Evolutionary conservation across 64 coral and sea anemone species (phyloP).

Genomic region (Hydrozoanthus tunicans): DNA sequence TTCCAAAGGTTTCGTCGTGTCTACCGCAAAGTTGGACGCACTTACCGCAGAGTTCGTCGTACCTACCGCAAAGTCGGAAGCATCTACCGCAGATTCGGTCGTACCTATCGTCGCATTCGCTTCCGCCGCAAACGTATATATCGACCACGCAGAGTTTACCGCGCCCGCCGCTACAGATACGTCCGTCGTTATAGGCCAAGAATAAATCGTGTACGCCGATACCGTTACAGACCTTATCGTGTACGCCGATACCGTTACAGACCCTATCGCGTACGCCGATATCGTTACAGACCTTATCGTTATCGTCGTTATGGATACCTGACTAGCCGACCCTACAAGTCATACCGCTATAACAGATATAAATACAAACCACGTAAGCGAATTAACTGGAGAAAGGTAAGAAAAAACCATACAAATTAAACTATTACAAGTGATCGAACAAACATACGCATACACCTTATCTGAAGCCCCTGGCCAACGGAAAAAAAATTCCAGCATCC

Average conservation of each 20-base stretch:
- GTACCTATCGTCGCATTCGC: background rate
- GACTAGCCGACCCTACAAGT: background rate
- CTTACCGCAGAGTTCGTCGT: background rate
- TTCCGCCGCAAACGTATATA: background rate
- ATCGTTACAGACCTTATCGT: background rate
- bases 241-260: background rate
- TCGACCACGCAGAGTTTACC: background rate
- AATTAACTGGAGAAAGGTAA: constrained; percentile 36
- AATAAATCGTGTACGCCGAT: background rate
- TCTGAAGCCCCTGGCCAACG: too few species aligned
- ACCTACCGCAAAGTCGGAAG: background rate
- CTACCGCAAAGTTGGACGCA: background rate
- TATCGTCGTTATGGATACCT: background rate
- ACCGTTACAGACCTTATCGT: background rate
- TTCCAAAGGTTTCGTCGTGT: background rate
- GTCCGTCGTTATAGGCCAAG: background rate
- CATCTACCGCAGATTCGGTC: background rate
- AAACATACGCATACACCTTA: too few species aligned
- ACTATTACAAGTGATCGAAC: background rate
- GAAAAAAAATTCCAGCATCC: too few species aligned
- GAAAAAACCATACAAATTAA: background rate
- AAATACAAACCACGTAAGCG: constrained; percentile 6
- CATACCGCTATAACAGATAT: constrained; percentile 7
- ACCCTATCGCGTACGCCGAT: background rate
- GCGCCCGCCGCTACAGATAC: background rate